Base-by-base conservation (phyloP, 2,888 invertebrate species). In the Epinotia ramella region DNA sequence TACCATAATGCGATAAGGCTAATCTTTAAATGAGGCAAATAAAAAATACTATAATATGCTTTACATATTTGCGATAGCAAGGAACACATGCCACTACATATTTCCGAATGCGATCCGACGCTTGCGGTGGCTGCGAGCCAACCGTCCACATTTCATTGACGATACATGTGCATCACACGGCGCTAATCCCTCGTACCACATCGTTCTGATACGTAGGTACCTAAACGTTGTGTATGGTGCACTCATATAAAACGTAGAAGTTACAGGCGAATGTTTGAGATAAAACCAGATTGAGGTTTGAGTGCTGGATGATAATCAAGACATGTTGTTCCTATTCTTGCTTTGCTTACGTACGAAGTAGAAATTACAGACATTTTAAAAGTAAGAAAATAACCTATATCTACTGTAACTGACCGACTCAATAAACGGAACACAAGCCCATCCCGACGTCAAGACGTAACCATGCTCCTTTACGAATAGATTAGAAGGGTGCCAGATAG, bases 51-150 rank as follows among this genome's bases (percentile, higher is more conserved):
- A 20, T 3, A 11, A 12, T 13, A 60, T 24, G 13, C 7, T 28
- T 13, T 6, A 59, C 24, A 24, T 60, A 60, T 60, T 24, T 13
- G 13, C 18, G 16, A 53, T n/a, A 28, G 9, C 20, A 56, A 56
- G 56, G 11, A 40, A 57, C 11, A 46, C 33, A 44, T 72, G 57
- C 57, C 64, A 16, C 80, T 77, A 81, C 80, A 84, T 80, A 80
- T 83, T 82, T 81, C 80, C 77, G 75, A 80, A 80, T 80, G 83
- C 85, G 85, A 86, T 49, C 59, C 49, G 44, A 56, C 84, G 79
- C 80, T 82, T 79, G 77, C 77, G 80, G 83, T 88, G 69, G 88
- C 84, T 68, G 46, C 69, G 72, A 80, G 88, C 87, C 88, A 88
- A 84, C 81, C 81, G 79, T 80, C 24, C 56, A 63, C 59, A 60